Percentiles rank a stretch among this genome's conserved stretches.
Conservation (phyloP, 1,140 invertebrate species). For the Periplaneta americana region DNA sequence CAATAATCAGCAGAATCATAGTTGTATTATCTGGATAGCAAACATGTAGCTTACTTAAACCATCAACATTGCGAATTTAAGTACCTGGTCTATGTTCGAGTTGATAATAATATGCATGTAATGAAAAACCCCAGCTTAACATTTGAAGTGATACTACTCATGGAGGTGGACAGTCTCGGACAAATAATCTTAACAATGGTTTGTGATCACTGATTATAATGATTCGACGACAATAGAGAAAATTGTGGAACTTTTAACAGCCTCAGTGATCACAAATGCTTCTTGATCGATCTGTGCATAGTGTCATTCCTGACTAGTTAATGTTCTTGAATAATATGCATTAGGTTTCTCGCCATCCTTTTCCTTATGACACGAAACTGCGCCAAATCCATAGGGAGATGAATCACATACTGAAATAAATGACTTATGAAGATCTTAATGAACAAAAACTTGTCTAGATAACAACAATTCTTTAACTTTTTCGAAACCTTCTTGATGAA, state of each 20-base stretch:
- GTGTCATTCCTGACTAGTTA: constrained; percentile 31
- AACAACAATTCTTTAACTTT: constrained; percentile 20
- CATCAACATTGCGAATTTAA: too few species aligned
- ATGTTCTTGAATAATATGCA: constrained; percentile 27
- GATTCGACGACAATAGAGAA: constrained; percentile 36
- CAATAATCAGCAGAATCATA: too few species aligned
- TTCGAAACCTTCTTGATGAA: constrained; percentile 28
- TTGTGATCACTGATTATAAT: constrained; percentile 34
- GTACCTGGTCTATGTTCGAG: too few species aligned
- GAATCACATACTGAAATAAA: constrained; percentile 31
- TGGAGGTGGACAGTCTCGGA: not conserved
- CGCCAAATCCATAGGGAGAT: constrained; percentile 30
- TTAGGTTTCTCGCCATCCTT: constrained; percentile 31
- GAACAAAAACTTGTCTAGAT: constrained; percentile 22
- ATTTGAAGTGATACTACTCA: not conserved
- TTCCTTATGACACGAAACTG: constrained; percentile 31
- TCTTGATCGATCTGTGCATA: constrained; percentile 40
- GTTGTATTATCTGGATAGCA: too few species aligned
- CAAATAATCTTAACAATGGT: constrained; percentile 24
- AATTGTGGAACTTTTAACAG: too few species aligned
- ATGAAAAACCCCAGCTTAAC: not conserved
- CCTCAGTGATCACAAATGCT: constrained; percentile 39
- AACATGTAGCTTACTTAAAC: too few species aligned
- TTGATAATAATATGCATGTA: too few species aligned
- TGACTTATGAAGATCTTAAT: constrained; percentile 28